Percentiles rank a stretch among this genome's conserved stretches.
Evolutionary conservation across 2,797 vertebrate species (phyloP).

Genomic region (Danio tinwini): DNA sequence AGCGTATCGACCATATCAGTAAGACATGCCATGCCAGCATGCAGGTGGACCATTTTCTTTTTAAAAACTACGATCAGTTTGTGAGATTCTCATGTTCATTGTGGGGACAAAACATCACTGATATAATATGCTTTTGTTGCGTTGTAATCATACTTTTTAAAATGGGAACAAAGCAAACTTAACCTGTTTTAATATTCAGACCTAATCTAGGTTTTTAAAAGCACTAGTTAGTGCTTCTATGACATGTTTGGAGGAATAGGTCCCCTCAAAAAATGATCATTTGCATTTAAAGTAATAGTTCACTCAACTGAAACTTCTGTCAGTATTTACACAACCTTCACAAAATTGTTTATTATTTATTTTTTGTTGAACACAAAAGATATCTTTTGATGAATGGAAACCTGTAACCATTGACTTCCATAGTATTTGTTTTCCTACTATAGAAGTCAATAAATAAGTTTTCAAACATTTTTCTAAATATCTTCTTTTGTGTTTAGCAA

Average conservation of each 20-base stretch:
- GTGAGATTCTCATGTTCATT: conserved; percentile 24
- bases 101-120: conserved; percentile 7
- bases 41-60: conserved; percentile 1
- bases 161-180: background rate
- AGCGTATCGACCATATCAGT: background rate
- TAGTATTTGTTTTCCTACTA: too few species aligned
- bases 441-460: too few species aligned
- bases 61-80: background rate
- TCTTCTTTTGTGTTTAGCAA: too few species aligned
- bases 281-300: too few species aligned
- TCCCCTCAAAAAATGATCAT: too few species aligned
- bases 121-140: background rate
- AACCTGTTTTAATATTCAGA: background rate
- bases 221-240: background rate
- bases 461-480: too few species aligned
- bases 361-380: too few species aligned
- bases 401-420: too few species aligned
- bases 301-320: too few species aligned
- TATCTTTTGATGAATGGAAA: too few species aligned
- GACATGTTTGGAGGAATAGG: background rate
- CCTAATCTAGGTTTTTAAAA: background rate
- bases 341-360: too few species aligned
- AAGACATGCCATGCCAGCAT: background rate
- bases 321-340: too few species aligned
- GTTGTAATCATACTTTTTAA: conserved; percentile 16